Evolutionary conservation across 1,140 invertebrate genomes (phyloP).

Genomic region (Drosophila ogumai): DNA sequence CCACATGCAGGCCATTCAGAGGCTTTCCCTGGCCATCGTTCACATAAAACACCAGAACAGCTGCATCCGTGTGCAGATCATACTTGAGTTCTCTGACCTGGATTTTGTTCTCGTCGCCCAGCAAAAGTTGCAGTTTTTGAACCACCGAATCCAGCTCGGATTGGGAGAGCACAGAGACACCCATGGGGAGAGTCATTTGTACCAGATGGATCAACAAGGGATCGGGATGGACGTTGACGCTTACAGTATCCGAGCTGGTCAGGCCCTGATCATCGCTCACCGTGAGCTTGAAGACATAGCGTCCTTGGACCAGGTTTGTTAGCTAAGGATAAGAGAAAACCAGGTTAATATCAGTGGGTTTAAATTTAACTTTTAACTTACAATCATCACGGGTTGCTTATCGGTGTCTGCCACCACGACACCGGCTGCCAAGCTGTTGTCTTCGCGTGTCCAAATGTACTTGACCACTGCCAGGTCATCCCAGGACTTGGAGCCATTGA

Average conservation of each 20-base stretch:
- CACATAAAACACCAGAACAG: conserved; percentile 88
- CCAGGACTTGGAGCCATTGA: conserved; percentile 94
- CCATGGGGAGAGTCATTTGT: conserved; percentile 91
- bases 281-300: conserved; percentile 94
- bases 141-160: conserved; percentile 86
- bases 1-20: conserved; percentile 87
- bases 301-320: conserved; percentile 93
- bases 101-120: conserved; percentile 90
- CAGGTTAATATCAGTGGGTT: background rate
- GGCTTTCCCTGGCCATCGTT: conserved; percentile 84
- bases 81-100: conserved; percentile 88
- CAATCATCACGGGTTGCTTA: conserved; percentile 91
- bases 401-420: conserved; percentile 91
- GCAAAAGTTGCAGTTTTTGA: conserved; percentile 86
- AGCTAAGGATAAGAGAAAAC: conserved; percentile 86
- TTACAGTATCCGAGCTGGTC: conserved; percentile 91
- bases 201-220: conserved; percentile 90
- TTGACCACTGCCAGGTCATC: conserved; percentile 95
- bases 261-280: conserved; percentile 96
- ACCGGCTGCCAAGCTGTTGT: conserved; percentile 93
- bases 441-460: conserved; percentile 94
- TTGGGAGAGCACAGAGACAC: conserved; percentile 86
- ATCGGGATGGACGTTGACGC: conserved; percentile 94
- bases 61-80: conserved; percentile 87
- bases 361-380: conserved; percentile 77